Evolutionary conservation across 2,113 vertebrate species (phyloP).

Genomic region (Myrmecobius fasciatus): DNA sequence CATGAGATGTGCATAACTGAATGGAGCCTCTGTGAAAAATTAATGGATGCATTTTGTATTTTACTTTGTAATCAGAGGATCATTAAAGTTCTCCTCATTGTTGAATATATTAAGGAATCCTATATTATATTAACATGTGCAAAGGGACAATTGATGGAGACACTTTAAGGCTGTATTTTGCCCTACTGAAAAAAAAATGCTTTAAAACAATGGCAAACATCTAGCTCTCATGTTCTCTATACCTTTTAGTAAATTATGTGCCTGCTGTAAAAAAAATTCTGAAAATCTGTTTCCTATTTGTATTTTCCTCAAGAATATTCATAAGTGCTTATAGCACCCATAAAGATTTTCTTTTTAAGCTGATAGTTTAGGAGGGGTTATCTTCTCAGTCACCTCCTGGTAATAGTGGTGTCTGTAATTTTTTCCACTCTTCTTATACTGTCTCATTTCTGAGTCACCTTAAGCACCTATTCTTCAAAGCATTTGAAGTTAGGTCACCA

Average conservation of each 20-base stretch:
- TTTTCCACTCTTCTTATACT: background rate
- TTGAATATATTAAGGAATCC: background rate
- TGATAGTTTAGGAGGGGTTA: too few relatives aligned
- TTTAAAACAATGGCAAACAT: background rate
- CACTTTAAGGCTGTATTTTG: background rate
- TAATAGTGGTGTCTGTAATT: background rate
- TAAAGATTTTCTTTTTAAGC: background rate
- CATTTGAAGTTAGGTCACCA: background rate
- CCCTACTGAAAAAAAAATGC: background rate
- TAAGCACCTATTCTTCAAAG: background rate
- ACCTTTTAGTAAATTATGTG: background rate
- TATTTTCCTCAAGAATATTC: background rate
- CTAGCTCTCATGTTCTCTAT: background rate
- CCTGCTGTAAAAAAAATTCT: background rate
- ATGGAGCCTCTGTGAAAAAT: background rate
- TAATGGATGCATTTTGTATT: background rate
- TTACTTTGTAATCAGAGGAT: background rate
- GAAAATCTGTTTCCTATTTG: background rate
- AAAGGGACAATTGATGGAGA: background rate
- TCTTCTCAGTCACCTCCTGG: background rate
- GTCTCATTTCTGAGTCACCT: background rate
- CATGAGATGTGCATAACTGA: constrained; percentile 36
- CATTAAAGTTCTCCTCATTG: background rate
- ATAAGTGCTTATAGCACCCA: background rate
- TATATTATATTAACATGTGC: background rate